These are phyloP conservation scores for Phasianus colchicus DNA, from an alignment of 2,113 vertebrate species.

Conservation along the genomic window DNA sequence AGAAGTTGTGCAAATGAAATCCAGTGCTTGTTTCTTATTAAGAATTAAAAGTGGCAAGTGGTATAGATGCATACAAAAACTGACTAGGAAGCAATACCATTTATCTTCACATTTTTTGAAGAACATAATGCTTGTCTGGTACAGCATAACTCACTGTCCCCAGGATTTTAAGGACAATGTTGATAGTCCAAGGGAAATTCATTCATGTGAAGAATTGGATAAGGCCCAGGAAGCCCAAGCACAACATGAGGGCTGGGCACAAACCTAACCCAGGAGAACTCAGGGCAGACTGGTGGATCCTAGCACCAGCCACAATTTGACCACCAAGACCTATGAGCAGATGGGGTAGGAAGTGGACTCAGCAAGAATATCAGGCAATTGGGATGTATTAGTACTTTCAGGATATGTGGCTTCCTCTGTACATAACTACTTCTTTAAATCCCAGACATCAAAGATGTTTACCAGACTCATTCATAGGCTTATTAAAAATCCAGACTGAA, in stretches of 20 bases:
- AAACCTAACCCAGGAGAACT: no score
- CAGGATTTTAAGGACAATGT: not conserved
- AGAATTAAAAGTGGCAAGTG: not conserved
- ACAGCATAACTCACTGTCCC: not conserved
- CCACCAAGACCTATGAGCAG: not conserved
- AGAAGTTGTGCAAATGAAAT: not conserved
- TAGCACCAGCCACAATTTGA: not conserved
- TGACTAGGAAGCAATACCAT: not conserved
- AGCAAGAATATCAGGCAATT: not conserved
- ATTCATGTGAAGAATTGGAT: not conserved
- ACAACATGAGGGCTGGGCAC: not conserved
- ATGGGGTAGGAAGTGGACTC: not conserved
- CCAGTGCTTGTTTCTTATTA: not conserved
- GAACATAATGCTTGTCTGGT: not conserved
- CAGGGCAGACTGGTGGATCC: not conserved
- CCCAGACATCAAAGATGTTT: not conserved
- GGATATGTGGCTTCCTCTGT: not conserved
- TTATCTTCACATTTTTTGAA: not conserved
- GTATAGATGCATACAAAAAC: not conserved
- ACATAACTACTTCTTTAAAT: not conserved
- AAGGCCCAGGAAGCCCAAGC: not conserved
- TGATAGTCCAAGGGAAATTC: not conserved
- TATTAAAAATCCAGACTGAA: not conserved
- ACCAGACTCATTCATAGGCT: not conserved
- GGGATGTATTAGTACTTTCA: not conserved